Conservation (phyloP, 2,797 vertebrate species). For the Gadopsis bispinosus region DNA sequence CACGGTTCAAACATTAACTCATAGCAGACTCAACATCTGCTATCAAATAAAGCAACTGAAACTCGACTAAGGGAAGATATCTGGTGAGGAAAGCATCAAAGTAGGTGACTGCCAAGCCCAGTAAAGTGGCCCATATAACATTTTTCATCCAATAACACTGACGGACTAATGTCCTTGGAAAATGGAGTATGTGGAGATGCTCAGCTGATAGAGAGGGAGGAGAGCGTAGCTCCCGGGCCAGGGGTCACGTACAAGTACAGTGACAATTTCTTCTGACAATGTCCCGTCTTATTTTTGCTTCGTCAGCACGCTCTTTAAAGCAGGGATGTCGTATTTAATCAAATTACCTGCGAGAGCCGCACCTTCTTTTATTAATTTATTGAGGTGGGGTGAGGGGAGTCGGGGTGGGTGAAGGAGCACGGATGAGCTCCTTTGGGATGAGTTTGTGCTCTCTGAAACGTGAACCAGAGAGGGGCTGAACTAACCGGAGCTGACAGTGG, state of each 20-base stretch:
- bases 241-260: conserved; percentile 73
- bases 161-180: conserved; percentile 73
- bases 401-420: conserved; percentile 58
- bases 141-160: conserved; percentile 71
- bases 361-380: conserved; percentile 84
- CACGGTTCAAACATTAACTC: conserved; percentile 57
- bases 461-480: conserved; percentile 72
- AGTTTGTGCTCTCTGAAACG: conserved; percentile 78
- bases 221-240: conserved; percentile 37
- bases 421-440: conserved; percentile 73
- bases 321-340: conserved; percentile 84
- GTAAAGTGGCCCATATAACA: conserved; percentile 69
- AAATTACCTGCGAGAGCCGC: conserved; percentile 82
- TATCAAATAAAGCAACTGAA: conserved; percentile 65
- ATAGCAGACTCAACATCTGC: conserved; percentile 53
- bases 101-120: conserved; percentile 75
- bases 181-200: conserved; percentile 58
- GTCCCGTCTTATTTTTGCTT: conserved; percentile 76
- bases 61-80: conserved; percentile 74
- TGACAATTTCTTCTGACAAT: conserved; percentile 81
- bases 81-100: conserved; percentile 75
- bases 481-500: conserved; percentile 82
- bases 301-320: conserved; percentile 82
- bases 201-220: conserved; percentile 52
- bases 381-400: conserved; percentile 52